phyloP scores from a whole-genome alignment of 2,888 invertebrate species.

The Andrena praecox region DNA sequence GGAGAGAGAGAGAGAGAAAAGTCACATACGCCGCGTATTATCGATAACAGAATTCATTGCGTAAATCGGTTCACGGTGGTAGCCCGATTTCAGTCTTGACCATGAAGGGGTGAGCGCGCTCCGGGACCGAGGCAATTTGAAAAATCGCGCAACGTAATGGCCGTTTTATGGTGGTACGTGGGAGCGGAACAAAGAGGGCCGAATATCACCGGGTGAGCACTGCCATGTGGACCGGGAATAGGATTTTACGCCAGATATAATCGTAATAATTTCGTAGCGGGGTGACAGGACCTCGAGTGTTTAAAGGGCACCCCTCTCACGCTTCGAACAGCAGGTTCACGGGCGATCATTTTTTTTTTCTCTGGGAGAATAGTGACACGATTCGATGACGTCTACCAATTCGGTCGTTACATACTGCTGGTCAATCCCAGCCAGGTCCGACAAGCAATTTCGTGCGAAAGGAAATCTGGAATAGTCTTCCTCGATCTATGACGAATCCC shows the following conservation, averaged over 20 bases:
- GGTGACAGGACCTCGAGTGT: constrained; percentile 52
- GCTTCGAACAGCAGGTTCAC: constrained; percentile 58
- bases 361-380: constrained; percentile 28
- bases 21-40: not conserved
- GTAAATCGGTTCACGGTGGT: constrained; percentile 32
- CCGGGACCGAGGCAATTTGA: constrained; percentile 69
- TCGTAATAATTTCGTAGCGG: constrained; percentile 76
- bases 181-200: constrained; percentile 72
- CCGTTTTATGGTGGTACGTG: constrained; percentile 78
- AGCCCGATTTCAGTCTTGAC: constrained; percentile 67
- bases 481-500: not conserved
- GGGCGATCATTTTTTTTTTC: constrained; percentile 44
- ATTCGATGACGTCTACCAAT: constrained; percentile 12
- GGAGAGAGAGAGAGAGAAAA: not conserved
- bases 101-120: constrained; percentile 45
- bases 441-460: not conserved
- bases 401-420: not conserved
- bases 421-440: not conserved
- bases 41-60: not conserved
- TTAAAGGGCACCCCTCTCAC: constrained; percentile 55
- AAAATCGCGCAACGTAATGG: constrained; percentile 79
- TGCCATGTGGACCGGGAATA: constrained; percentile 75
- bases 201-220: constrained; percentile 74
- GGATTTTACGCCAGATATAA: constrained; percentile 79
- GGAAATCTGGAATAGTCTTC: not conserved